phyloP scores from a whole-genome alignment of 2,797 vertebrate genomes.

The Acrossocheilus wenchowensis region DNA sequence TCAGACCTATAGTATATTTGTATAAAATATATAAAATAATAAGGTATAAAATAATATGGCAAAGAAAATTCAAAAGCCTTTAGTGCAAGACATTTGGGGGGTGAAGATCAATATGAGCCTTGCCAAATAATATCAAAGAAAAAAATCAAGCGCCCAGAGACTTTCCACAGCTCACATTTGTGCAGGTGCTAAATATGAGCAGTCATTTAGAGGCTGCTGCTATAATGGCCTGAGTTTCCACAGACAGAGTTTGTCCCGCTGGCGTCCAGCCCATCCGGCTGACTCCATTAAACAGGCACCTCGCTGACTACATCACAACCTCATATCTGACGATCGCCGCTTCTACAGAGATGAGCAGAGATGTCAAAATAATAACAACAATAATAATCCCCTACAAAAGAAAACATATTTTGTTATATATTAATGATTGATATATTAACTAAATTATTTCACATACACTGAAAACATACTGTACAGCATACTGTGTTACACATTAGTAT shows the following conservation, averaged over 20 bases:
- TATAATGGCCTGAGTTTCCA: conserved; percentile 45
- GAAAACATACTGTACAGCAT: too few species aligned
- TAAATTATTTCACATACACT: background rate
- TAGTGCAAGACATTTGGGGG: background rate
- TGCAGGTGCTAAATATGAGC: conserved; percentile 54
- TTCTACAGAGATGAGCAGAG: background rate
- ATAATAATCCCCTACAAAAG: background rate
- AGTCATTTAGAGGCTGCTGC: conserved; percentile 48
- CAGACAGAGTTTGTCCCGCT: conserved; percentile 40
- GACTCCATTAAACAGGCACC: conserved; percentile 58
- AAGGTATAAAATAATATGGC: background rate
- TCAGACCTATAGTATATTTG: background rate
- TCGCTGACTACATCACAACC: conserved; percentile 35
- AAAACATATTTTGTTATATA: background rate
- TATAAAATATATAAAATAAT: background rate
- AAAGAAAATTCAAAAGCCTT: conserved; percentile 5
- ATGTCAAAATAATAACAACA: background rate
- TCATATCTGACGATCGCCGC: background rate
- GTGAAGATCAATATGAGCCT: background rate
- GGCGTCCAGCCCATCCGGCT: conserved; percentile 48
- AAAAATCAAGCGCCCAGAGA: background rate
- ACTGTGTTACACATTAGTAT: background rate
- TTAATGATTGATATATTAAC: background rate
- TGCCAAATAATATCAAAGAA: background rate
- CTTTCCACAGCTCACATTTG: conserved; percentile 28